A percentile compares a stretch with the other conserved stretches of the same genome.
These are phyloP conservation scores for Euborellia annulipes DNA, from an alignment of 1,140 invertebrate genomes.

Conservation along the genomic window DNA sequence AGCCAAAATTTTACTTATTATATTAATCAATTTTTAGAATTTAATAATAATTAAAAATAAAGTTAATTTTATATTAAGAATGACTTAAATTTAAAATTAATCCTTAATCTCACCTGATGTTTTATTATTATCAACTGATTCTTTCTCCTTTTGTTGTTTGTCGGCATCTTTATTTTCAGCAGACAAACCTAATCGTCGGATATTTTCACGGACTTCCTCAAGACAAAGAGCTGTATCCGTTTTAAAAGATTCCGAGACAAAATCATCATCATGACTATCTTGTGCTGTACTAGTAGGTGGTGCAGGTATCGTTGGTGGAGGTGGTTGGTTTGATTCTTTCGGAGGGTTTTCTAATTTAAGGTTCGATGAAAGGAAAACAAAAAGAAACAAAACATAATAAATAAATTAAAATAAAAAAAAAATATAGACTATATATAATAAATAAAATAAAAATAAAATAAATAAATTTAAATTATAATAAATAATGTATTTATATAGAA, in stretches of 20 bases:
- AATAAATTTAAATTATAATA: background rate
- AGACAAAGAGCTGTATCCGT: conserved; percentile 14
- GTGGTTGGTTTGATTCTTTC: conserved; percentile 15
- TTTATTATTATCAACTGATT: background rate
- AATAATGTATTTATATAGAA: conserved; percentile 1
- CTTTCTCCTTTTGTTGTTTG: background rate
- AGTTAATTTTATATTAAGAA: no score
- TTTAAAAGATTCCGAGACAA: no score
- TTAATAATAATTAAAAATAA: no score
- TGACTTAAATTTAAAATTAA: no score
- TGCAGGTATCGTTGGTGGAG: no score
- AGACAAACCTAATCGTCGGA: background rate
- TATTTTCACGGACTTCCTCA: no score
- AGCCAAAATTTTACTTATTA: no score
- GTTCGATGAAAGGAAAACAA: conserved; percentile 17
- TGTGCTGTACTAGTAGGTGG: conserved; percentile 8
- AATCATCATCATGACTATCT: background rate
- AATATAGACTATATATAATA: conserved; percentile 8
- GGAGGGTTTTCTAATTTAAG: conserved; percentile 14
- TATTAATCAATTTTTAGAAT: no score
- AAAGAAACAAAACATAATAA: no score
- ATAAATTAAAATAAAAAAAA: conserved; percentile 13
- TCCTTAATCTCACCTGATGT: background rate
- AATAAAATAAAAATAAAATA: conserved; percentile 9
- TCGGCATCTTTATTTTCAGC: background rate